These are phyloP conservation scores for Monarcha castaneiventris DNA, from an alignment of 2,113 vertebrate genomes.

Conservation along the genomic window DNA sequence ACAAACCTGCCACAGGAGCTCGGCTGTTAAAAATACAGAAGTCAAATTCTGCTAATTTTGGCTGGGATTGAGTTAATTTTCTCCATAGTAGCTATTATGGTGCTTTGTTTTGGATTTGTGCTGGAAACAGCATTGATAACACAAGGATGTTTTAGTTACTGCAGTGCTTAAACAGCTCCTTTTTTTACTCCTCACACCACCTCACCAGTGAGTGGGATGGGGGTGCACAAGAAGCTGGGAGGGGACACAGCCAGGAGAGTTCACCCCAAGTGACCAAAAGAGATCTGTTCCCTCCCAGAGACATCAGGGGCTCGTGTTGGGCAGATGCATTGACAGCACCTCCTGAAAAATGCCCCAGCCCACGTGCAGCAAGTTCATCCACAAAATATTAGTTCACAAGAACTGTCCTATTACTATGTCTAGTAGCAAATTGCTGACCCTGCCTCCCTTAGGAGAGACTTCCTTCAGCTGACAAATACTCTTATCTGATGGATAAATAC, in stretches of 20 bases:
- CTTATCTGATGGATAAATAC: neutral
- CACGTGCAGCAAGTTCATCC: fast-evolving
- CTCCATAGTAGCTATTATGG: neutral
- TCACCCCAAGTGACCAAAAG: fast-evolving
- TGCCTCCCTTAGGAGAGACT: neutral
- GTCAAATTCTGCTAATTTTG: neutral
- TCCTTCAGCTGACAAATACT: neutral
- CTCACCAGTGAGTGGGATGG: neutral
- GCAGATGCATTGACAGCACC: neutral
- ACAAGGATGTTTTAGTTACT: neutral
- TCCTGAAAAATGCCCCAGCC: neutral
- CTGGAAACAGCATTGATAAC: neutral
- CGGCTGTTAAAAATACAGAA: neutral
- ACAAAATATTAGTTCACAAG: neutral
- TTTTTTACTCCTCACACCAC: neutral
- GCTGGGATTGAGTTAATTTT: neutral
- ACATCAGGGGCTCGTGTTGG: neutral
- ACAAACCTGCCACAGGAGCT: neutral
- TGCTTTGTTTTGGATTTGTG: neutral
- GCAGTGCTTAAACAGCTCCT: neutral
- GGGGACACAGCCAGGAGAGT: neutral
- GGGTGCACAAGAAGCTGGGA: neutral
- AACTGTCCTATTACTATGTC: neutral
- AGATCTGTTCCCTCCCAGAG: neutral
- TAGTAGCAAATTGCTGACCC: neutral